Evolutionary conservation across 2,113 vertebrate species (phyloP), one percentile per base, ranked within the genome.

Genomic region (Gavia stellata): DNA sequence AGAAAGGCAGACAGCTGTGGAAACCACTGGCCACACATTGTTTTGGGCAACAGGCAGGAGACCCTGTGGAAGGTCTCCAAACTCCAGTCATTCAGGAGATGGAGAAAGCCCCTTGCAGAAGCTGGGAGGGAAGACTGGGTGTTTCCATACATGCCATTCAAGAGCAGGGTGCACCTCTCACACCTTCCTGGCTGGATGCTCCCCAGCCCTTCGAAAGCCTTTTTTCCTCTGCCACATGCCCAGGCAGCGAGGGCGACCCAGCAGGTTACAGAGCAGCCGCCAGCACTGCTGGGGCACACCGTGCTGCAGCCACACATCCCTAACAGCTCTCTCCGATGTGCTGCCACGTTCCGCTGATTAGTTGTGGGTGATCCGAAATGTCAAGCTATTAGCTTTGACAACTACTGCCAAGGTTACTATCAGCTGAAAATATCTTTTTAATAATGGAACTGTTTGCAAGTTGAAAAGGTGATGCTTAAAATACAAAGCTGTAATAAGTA

Each of bases 341-440:
- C 96, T 36, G 90, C 96, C 97, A 97, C 96, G 96, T 86, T 94
- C 58, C 3, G 94, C 94, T 98, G 98, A 98, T 98, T 96, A 98
- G 96, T 81, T 68, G 96, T 72, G 97, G 98, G 97, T 92, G 92
- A 98, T 96, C 87, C 88, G 96, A 98, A 98, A 98, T 98, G 98
- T 98, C 98, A 98, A 77, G 95, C 96, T 95, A 97, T 98, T 98
- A 98, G 96, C 95, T 81, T 92, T 94, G 92, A 67, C 97, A 91
- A 95, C 94, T 85, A 91, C 96, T 86, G 94, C 97, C 97, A 94
- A 94, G 97, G 97, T 93, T 40, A 71, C 97, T 95, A 93, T 77
- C 88, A 28, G 92, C 14, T 19, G 94, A 72, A 96, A 94, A 95
- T 86, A 94, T 92, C 97, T 96, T 91, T 90, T 97, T 96, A 98